These are phyloP conservation scores for Bradypodion ventrale DNA, from an alignment of 2,797 vertebrate genomes.

Conservation along the genomic window DNA sequence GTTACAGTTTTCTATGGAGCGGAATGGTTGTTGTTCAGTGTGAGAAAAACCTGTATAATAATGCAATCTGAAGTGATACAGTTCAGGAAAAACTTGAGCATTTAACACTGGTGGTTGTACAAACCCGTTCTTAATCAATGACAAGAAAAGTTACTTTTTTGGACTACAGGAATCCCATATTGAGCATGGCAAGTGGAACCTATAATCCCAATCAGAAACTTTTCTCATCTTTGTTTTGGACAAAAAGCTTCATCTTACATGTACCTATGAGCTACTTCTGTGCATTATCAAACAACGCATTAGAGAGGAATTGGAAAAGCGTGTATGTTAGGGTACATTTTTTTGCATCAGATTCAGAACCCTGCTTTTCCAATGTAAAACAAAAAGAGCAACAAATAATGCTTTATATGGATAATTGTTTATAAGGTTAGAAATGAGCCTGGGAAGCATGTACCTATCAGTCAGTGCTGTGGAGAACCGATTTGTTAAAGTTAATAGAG, in stretches of 20 bases:
- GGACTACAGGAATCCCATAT: no score
- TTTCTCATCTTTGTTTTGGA: no score
- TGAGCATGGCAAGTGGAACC: no score
- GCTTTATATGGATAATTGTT: neutral
- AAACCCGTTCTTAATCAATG: neutral
- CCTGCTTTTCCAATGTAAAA: neutral
- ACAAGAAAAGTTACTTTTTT: no score
- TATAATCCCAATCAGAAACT: no score
- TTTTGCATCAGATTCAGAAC: slow-evolving; percentile 18
- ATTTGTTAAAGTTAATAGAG: slow-evolving; percentile 65
- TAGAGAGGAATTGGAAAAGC: neutral
- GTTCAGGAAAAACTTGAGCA: neutral
- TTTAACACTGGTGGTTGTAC: neutral
- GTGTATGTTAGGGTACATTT: neutral
- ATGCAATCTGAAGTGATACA: neutral
- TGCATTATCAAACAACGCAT: neutral
- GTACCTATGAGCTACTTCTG: neutral
- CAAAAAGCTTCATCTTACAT: no score
- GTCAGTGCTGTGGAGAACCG: slow-evolving; percentile 51
- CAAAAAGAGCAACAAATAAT: slow-evolving; percentile 2
- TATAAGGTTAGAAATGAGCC: slow-evolving; percentile 31
- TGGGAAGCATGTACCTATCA: slow-evolving; percentile 47
- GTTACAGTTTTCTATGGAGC: neutral
- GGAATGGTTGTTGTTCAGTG: neutral
- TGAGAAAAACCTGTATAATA: neutral